Evolutionary conservation across 1,140 invertebrate species (phyloP), one percentile per base, ranked within the genome.

Genomic region (Thrips palmi): DNA sequence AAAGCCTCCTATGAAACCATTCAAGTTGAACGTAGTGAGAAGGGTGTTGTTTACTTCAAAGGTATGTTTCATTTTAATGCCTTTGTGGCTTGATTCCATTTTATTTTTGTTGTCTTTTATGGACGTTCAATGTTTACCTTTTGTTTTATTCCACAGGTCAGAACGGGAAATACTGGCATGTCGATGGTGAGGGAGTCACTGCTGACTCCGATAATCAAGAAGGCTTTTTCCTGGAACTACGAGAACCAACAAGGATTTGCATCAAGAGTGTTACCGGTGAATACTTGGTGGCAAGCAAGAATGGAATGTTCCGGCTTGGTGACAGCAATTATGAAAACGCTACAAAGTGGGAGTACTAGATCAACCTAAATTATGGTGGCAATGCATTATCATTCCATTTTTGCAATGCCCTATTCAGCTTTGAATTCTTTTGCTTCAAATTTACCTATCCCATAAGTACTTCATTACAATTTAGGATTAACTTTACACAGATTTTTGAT

Each of bases 1-100:
- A 92, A 92, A 63, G 84, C 87, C 33, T 76, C 73, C 39, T 94
- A 94, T 52, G 88, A 93, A 59, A 84, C 85, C 23, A 92, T 96
- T 42, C 68, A 79, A 52, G 79, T 96, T 14, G 81, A 92, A 57
- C 70, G 85, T 37, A 80, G 78, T 40, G 81, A 88, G 43, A 83
- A 84, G 52, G 92, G 91, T 18, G 61, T 81, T 25, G 87, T 94
- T 25, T 77, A 80, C 55, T 83, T 97, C 56, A 94, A 93, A 74
- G 86, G 86, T 89, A 64, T 56, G 48, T 47, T 23, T 18, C 8
- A 29, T 11, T 12, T 33, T 33, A 36, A 23, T 36, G 23, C 6
- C 20, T 35, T 35, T 8, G 6, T 21, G 33, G 6, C 5, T 10
- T 35, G 20, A 35, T 2, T 18, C 12, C 1, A 29, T 20, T 11